Base-by-base conservation (phyloP, 2,888 invertebrate species). In the Trisateles emortualis region DNA sequence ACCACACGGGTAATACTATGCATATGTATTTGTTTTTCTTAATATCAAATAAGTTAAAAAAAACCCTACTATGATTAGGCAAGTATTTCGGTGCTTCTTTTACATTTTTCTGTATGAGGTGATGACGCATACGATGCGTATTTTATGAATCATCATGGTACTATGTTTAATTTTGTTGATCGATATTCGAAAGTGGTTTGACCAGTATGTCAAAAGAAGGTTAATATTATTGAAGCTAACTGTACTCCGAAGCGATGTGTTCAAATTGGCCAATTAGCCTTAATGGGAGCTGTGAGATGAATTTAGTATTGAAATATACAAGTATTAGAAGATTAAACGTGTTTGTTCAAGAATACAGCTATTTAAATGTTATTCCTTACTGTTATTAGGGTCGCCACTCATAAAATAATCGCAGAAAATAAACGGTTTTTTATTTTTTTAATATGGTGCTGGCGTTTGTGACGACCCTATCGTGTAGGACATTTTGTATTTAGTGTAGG, bases 281-380 rank as follows among this genome's bases (percentile, higher is more conserved):
- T 90, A 88, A 80, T 66, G 85, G 85, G 87, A 89, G 90, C 91
- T 91, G 90, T 91, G 90, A 90, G 84, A 87, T 84, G 81, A 85
- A 81, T 82, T 84, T 79, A 84, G 67, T 83, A 75, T 79, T 74
- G 71, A 52, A 64, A 64, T 69, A 49, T 52, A 59, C 68, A 64
- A 71, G 64, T 74, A 70, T 78, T 75, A 68, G 39, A 60, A 48
- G 42, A 47, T 58, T 49, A 57, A 42, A 51, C 46, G 47, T 44
- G 52, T 61, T 70, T 61, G 59, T 63, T 63, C 54, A 63, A 50
- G 26, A 56, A 59, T 50, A 38, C 59, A 56, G 59, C 59, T 72
- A 62, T 61, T 59, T 49, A 53, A 60, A 57, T 68, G 60, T 71
- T 71, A 68, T 66, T 50, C 30, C 40, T 55, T 56, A 52, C 53